Evolutionary conservation across 2,113 vertebrate species (phyloP).

Genomic region (Tragelaphus strepsiceros): DNA sequence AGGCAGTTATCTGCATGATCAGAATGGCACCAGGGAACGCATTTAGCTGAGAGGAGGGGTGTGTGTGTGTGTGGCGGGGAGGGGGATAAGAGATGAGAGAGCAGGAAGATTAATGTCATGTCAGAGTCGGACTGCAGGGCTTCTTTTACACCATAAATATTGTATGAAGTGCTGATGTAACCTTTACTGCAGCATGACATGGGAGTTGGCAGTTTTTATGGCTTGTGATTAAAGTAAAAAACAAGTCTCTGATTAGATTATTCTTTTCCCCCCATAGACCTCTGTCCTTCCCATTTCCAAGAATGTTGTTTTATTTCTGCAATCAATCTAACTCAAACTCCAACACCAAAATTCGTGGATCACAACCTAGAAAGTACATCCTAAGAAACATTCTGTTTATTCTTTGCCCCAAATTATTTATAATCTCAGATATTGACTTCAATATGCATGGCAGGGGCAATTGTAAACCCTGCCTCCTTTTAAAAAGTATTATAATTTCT

Average conservation of each 20-base stretch:
- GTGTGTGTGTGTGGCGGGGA: neutral
- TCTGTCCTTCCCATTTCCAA: slow-evolving; percentile 65
- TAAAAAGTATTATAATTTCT: neutral
- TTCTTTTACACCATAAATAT: slow-evolving; percentile 75
- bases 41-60: neutral
- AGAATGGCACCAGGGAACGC: neutral
- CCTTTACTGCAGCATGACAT: slow-evolving; percentile 70
- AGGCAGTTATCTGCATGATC: neutral
- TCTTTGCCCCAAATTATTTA: neutral
- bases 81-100: neutral
- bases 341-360: slow-evolving; percentile 25
- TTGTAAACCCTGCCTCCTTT: neutral
- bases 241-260: slow-evolving; percentile 73
- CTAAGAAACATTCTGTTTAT: slow-evolving; percentile 56
- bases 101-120: slow-evolving; percentile 63
- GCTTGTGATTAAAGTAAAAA: slow-evolving; percentile 76
- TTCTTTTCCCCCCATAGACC: slow-evolving; percentile 39
- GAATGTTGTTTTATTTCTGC: slow-evolving; percentile 73
- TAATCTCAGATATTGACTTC: neutral
- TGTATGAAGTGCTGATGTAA: slow-evolving; percentile 73
- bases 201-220: slow-evolving; percentile 68
- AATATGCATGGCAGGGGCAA: neutral
- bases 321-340: slow-evolving; percentile 60
- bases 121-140: slow-evolving; percentile 34
- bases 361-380: slow-evolving; percentile 39